Evolutionary conservation across 2,888 invertebrate genomes (phyloP).

Genomic region (Prosopocoilus inquinatus): DNA sequence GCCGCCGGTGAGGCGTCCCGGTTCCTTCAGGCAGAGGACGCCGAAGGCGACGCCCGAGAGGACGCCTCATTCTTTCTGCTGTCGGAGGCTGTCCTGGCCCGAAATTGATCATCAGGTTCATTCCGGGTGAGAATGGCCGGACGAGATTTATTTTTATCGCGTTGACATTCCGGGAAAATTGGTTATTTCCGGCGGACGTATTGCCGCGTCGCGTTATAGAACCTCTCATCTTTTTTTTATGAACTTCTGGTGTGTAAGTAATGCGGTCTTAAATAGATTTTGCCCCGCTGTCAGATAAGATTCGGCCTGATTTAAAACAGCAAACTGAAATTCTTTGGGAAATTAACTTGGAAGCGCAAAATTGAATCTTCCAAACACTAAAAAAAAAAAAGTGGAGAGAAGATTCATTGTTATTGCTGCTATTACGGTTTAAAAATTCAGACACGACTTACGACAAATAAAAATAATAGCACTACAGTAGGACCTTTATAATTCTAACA

Average conservation of each 20-base stretch:
- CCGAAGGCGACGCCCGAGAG: conserved; percentile 48
- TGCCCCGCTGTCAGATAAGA: too few relatives aligned
- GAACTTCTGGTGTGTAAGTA: not conserved
- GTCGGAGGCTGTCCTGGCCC: conserved; percentile 77
- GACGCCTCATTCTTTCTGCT: conserved; percentile 73
- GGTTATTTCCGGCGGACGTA: not conserved
- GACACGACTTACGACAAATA: too few relatives aligned
- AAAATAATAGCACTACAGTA: too few relatives aligned
- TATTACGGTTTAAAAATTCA: too few relatives aligned
- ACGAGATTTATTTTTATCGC: not conserved
- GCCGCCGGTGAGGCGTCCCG: conserved; percentile 49
- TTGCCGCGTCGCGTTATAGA: not conserved
- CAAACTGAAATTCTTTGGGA: too few relatives aligned
- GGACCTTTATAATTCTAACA: too few relatives aligned
- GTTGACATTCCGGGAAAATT: not conserved
- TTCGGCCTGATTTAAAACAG: too few relatives aligned
- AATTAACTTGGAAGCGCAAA: too few relatives aligned
- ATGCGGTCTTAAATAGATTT: too few relatives aligned
- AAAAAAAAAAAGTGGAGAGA: too few relatives aligned
- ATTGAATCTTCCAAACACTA: too few relatives aligned
- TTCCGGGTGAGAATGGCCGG: conserved; percentile 66
- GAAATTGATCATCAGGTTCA: conserved; percentile 81
- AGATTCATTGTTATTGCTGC: too few relatives aligned
- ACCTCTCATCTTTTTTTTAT: not conserved
- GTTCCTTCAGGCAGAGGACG: conserved; percentile 54